phyloP scores from a whole-genome alignment of 64 coral and sea anemone genomes.

The Platygyra sinensis region DNA sequence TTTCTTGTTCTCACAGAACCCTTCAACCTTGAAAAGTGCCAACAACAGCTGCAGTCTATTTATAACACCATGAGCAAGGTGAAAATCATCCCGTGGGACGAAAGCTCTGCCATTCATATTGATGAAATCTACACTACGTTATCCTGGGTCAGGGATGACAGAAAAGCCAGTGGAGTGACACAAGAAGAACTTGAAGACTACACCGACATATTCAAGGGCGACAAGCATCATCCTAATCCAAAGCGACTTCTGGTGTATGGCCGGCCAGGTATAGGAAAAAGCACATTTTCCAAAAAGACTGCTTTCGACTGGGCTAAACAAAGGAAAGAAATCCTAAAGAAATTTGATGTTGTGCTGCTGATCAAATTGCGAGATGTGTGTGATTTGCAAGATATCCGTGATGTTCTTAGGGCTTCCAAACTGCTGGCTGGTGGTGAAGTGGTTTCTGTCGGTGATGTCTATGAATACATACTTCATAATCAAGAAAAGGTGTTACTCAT shows the following conservation, averaged over 20 bases:
- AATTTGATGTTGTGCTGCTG: neutral
- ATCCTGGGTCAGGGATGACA: neutral
- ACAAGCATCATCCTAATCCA: neutral
- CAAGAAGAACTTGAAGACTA: slow-evolving; percentile 2
- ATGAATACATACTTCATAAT: slow-evolving; percentile 6
- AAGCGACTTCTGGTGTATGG: neutral
- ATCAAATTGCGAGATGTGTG: slow-evolving; percentile 1
- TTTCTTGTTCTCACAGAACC: neutral
- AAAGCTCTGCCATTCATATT: neutral
- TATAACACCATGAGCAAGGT: neutral
- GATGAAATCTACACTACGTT: neutral
- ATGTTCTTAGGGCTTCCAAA: neutral
- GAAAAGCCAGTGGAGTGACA: neutral
- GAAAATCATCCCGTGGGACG: neutral
- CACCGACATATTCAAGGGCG: neutral
- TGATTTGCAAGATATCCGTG: neutral
- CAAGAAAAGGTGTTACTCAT: slow-evolving; percentile 39
- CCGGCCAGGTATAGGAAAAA: slow-evolving; percentile 3
- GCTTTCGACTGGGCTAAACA: neutral
- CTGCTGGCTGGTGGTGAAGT: neutral
- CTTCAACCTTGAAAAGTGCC: neutral
- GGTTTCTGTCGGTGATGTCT: neutral
- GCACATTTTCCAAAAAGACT: neutral
- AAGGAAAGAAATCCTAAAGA: neutral
- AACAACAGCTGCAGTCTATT: neutral